Evolutionary conservation across 2,888 invertebrate genomes (phyloP), one percentile per base, ranked within the genome.

Genomic region (Thecophora atra): DNA sequence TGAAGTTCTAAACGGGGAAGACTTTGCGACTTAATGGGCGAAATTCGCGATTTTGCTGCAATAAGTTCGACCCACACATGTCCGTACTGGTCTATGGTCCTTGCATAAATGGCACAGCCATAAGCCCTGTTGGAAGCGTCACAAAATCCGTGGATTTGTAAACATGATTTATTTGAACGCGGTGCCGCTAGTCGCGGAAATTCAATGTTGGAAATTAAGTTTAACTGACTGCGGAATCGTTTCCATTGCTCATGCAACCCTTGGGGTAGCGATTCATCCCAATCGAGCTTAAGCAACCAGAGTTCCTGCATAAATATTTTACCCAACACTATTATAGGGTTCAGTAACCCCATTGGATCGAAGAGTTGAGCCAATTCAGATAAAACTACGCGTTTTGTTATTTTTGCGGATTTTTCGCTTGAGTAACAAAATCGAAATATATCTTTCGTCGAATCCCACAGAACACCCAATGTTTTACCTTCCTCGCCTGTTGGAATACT

Each of bases 1-100:
- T 72, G 66, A 7, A 74, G 28, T 30, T 76, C 76, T n/a, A 74
- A 62, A 2, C 74, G 71, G 3, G 73, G 76, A 15, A 76, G 13
- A 1, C 70, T 56, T 54, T 66, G 37, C 21, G 66, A 58, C 17
- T 63, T 69, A 13, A 67, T 37, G n/a, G 73, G 73, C 8, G 73
- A 67, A 37, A 74, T 54, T 19, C 51, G 51, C 11, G 74, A 71
- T 47, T 71, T 72, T 28, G 71, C 70, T 13, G 72, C 66, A 17
- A 74, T 19, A 7, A 74, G 42, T 19, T 62, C 54, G 21, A 74
- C 63, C 19, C n/a, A 65, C 44, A 73, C 44, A 26, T 71, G 15
- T 42, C 69, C 62, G 11, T 0, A 13, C 15, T 21, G 11, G 47
- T 69, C 47, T 30, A 69, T 21, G 7, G 65, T 56, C 68, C 71